Evolutionary conservation across 2,888 invertebrate species (phyloP).

Genomic region (Morpho deidamia): DNA sequence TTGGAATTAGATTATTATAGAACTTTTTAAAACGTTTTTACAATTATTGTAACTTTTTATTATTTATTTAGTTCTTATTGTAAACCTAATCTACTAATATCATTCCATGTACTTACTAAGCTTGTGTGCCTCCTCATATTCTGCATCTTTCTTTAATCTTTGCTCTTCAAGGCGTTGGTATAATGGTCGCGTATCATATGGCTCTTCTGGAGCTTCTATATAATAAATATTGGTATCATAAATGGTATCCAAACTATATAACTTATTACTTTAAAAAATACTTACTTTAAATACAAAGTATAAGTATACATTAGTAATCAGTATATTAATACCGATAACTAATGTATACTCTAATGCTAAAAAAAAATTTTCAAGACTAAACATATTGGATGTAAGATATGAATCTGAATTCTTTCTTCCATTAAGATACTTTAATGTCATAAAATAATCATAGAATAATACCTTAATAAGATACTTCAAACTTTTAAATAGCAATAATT

Average conservation of each 20-base stretch:
- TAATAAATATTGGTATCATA: too few species aligned
- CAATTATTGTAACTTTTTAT: neutral
- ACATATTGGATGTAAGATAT: neutral
- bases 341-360: too few species aligned
- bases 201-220: conserved; percentile 92
- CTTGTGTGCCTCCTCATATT: conserved; percentile 96
- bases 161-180: conserved; percentile 96
- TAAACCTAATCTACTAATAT: too few species aligned
- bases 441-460: neutral
- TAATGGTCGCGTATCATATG: conserved; percentile 88
- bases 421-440: neutral
- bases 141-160: conserved; percentile 92
- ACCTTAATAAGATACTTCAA: too few species aligned
- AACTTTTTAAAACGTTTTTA: too few species aligned
- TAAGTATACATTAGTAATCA: too few species aligned
- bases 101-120: conserved; percentile 82
- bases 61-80: neutral
- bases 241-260: neutral
- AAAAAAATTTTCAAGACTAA: too few species aligned
- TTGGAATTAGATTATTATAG: neutral
- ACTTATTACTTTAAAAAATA: too few species aligned
- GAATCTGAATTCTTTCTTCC: neutral
- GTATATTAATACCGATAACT: too few species aligned
- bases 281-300: too few species aligned
- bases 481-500: too few species aligned